Base-by-base conservation (phyloP, 2,797 vertebrate species). In the Amblyraja radiata region DNA sequence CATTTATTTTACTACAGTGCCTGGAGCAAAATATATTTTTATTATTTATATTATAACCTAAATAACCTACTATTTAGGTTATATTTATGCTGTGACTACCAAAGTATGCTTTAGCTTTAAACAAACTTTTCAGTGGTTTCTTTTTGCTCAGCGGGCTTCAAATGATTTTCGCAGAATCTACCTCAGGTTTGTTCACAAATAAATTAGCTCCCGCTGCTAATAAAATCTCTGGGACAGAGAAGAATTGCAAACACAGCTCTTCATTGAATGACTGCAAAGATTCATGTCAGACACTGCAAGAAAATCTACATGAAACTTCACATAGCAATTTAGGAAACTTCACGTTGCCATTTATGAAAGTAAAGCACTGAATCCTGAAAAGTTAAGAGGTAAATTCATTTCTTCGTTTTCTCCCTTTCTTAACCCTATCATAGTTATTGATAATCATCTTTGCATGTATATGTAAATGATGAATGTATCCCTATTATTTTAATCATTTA, bases 81-180 rank as follows among this genome's bases (percentile, higher is more conserved):
- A 5, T 25, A 23, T 25, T 73, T 36, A 74, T 5, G n/a, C 32
- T 74, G 13, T 25, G 9, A 74, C 36, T 74, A 68, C 10, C 71
- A 9, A 74, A 91, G 90, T 54, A 74, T 92, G 65, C 23, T 76
- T 92, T 92, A 76, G 46, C 36, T 23, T 92, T 74, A 76, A 92
- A 76, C 39, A 92, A 92, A 92, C 90, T 92, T 92, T 74, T 76
- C 11, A 16, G 90, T 76, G 14, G 6, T 14, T 76, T 28, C 71
- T 76, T 92, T 91, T 28, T 76, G 90, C 73, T 76, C 21, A 28
- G 23, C 39, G 28, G 11, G 4, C 58, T 92, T 74, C 25, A 92
- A 46, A 76, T 58, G 71, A 92, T 58, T 39, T 73, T 39, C 71
- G 74, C 71, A 25, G 25, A 73, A 25, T 91, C 71, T 6, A 92